phyloP scores from a whole-genome alignment of 2,888 invertebrate species.

The Meteorus cinctellus region DNA sequence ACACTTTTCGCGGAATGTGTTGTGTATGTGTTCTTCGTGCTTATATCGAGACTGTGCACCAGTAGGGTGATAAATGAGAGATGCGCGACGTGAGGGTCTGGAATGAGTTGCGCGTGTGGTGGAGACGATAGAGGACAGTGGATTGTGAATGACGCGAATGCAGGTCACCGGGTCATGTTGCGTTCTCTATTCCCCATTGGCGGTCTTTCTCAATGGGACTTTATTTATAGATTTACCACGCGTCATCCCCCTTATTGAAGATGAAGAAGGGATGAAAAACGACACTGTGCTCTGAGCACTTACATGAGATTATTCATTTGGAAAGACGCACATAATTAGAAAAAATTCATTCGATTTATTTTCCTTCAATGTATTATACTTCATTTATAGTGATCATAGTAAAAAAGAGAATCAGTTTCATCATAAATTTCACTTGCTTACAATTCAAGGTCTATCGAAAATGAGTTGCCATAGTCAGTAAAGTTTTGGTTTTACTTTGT shows the following conservation, averaged over 20 bases:
- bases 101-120: conserved; percentile 2
- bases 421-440: not conserved
- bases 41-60: no score
- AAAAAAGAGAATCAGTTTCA: not conserved
- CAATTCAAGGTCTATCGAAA: not conserved
- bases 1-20: no score
- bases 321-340: not conserved
- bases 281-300: not conserved
- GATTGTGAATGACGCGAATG: conserved; percentile 73
- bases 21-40: no score
- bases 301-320: conserved; percentile 40
- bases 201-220: conserved; percentile 69
- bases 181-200: conserved; percentile 60
- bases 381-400: not conserved
- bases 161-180: conserved; percentile 71
- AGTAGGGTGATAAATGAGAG: not conserved
- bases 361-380: not conserved
- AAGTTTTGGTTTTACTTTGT: no score
- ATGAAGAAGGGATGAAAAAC: not conserved
- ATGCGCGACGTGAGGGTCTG: not conserved
- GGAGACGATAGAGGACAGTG: conserved; percentile 48
- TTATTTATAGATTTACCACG: conserved; percentile 66
- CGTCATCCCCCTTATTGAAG: conserved; percentile 20
- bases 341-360: not conserved
- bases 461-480: no score